A percentile compares a stretch with the other conserved stretches of the same genome.
Evolutionary conservation across 2,113 vertebrate species (phyloP).

Genomic region (Canis aureus): DNA sequence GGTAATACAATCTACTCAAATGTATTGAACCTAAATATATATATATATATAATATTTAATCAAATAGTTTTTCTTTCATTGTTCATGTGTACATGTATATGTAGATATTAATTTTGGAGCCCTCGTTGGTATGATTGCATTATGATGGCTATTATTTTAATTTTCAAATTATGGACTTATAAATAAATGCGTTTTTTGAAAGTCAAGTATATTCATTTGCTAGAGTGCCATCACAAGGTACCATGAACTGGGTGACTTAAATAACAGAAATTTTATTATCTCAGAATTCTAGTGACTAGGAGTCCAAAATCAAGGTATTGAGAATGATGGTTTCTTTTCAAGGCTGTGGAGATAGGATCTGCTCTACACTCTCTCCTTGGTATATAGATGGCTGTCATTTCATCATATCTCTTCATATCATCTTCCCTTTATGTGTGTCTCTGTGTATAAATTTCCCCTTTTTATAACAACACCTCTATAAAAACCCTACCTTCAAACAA

Average conservation of each 20-base stretch:
- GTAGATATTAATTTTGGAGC: background rate
- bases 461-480: background rate
- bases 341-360: background rate
- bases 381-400: background rate
- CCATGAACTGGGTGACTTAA: background rate
- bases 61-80: background rate
- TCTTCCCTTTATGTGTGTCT: background rate
- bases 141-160: background rate
- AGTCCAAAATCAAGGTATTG: background rate
- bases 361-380: background rate
- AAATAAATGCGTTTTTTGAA: background rate
- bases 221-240: background rate
- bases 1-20: background rate
- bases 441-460: background rate
- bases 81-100: background rate
- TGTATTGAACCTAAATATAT: background rate
- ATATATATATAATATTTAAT: background rate
- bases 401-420: background rate
- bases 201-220: background rate
- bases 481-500: background rate
- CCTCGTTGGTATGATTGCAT: background rate
- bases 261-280: background rate
- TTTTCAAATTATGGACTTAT: background rate
- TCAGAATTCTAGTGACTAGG: background rate
- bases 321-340: background rate